Evolutionary conservation across 2,113 vertebrate species (phyloP).

Genomic region (Anser brachyrhynchus): DNA sequence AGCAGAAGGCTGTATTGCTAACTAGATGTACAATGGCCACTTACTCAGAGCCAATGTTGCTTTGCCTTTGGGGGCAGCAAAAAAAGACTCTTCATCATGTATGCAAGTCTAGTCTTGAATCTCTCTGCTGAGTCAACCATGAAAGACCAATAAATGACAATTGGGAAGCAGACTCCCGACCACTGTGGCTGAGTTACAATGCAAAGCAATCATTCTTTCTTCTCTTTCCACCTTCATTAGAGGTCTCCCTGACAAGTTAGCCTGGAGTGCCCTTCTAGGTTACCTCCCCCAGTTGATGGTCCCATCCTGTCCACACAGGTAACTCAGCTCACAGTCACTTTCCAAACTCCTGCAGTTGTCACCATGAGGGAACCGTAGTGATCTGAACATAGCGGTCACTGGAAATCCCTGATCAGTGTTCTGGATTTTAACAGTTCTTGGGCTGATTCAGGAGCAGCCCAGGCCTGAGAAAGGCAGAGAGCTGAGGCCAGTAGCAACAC

Average conservation of each 20-base stretch:
- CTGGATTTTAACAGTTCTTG: neutral
- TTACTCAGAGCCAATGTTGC: neutral
- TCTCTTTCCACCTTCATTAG: neutral
- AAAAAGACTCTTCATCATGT: neutral
- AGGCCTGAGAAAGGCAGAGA: neutral
- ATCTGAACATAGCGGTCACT: rapidly evolving
- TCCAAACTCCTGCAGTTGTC: neutral
- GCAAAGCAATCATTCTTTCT: neutral
- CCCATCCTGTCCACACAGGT: neutral
- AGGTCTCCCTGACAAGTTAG: neutral
- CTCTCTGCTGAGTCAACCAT: neutral
- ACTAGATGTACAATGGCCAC: neutral
- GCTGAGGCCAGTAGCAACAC: neutral
- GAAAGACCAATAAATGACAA: neutral
- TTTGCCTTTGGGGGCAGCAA: neutral
- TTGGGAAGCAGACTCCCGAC: neutral
- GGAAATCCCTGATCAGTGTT: neutral
- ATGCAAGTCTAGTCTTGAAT: neutral
- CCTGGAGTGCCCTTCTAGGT: neutral
- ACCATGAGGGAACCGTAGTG: neutral
- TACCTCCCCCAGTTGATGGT: neutral
- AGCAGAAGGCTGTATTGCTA: neutral
- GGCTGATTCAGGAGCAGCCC: neutral
- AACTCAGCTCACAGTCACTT: neutral
- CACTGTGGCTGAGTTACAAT: neutral